A percentile compares a stretch with the other conserved stretches of the same genome.
phyloP scores from a whole-genome alignment of 1,140 invertebrate species.

The Drosophila asahinai region DNA sequence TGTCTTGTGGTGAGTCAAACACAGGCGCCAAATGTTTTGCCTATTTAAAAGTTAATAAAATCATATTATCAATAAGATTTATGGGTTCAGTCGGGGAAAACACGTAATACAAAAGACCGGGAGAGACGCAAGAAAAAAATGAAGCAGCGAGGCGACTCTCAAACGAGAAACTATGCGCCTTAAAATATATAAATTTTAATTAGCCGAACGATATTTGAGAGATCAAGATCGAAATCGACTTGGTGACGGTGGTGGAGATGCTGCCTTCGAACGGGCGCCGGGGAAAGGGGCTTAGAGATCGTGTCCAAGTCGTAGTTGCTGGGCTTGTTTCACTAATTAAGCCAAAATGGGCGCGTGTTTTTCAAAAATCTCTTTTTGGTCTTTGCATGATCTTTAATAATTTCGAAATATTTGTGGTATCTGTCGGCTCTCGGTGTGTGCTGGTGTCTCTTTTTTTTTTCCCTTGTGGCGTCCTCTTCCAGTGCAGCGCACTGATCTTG shows the following conservation, averaged over 20 bases:
- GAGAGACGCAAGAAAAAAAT: slow-evolving; percentile 21
- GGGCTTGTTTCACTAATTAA: slow-evolving; percentile 81
- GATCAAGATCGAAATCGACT: slow-evolving; percentile 70
- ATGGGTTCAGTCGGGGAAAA: slow-evolving; percentile 69
- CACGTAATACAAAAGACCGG: slow-evolving; percentile 56
- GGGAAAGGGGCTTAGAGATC: slow-evolving; percentile 33
- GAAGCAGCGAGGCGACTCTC: slow-evolving; percentile 16
- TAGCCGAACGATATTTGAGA: slow-evolving; percentile 74
- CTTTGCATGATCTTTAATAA: slow-evolving; percentile 83
- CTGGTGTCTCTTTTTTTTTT: slow-evolving; percentile 5
- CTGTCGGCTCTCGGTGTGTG: slow-evolving; percentile 24
- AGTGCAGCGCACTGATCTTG: slow-evolving; percentile 43
- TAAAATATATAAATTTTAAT: slow-evolving; percentile 82
- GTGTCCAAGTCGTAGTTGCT: slow-evolving; percentile 56
- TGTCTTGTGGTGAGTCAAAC: slow-evolving; percentile 37
- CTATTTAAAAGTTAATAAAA: slow-evolving; percentile 81
- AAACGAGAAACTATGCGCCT: slow-evolving; percentile 65
- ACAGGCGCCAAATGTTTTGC: slow-evolving; percentile 77
- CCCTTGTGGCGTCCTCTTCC: slow-evolving; percentile 44
- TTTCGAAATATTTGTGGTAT: slow-evolving; percentile 74
- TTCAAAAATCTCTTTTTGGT: slow-evolving; percentile 47
- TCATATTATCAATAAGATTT: slow-evolving; percentile 81
- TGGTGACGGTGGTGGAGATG: slow-evolving; percentile 8
- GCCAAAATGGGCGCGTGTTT: slow-evolving; percentile 78
- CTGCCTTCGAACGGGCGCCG: background rate